Evolutionary conservation across 1,140 invertebrate species (phyloP), one percentile per base, ranked within the genome.

Genomic region (Ceratina australensis): DNA sequence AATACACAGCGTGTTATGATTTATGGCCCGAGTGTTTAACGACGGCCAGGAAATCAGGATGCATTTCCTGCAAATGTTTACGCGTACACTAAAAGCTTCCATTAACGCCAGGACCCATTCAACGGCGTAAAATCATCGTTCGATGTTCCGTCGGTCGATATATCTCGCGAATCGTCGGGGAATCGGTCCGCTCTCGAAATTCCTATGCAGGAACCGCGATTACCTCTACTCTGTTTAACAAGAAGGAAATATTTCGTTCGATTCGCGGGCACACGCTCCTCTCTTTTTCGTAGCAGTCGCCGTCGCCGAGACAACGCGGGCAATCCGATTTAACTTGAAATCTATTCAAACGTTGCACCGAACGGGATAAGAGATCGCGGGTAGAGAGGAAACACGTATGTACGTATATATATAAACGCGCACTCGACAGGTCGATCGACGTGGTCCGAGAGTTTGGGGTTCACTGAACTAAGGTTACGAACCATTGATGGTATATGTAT

Each of bases 41-140:
- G 67, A 56, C 16, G 49, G 4, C 33, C 67, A 49, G 63, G 77
- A 67, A 79, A 79, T 79, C 77, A 60, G 77, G 52, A 60, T 79
- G 77, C 72, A 79, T 79, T 79, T 67, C 77, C 77, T 67, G 72
- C 47, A 75, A 79, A 75, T 75, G 57, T 79, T 75, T 79, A 67
- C 72, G 56, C 57, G 64, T 10, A 16, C 63, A 54, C 28, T 79
- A 63, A 75, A 79, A 79, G 72, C 72, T 16, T 75, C 72, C 64
- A 75, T 79, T 79, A 79, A 79, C 56, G 54, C 15, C 15, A 12
- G 52, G 33, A 49, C 54, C 24, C 57, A 56, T 78, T 22, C 18
- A 33, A 54, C 59, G 67, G 2, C 15, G 50, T 13, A 15, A 72
- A 72, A 49, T 78, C 68, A 22, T 22, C 16, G 67, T 57, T 33